These are phyloP conservation scores for Thunnus albacares DNA, from an alignment of 2,797 vertebrate species.

Conservation along the genomic window DNA sequence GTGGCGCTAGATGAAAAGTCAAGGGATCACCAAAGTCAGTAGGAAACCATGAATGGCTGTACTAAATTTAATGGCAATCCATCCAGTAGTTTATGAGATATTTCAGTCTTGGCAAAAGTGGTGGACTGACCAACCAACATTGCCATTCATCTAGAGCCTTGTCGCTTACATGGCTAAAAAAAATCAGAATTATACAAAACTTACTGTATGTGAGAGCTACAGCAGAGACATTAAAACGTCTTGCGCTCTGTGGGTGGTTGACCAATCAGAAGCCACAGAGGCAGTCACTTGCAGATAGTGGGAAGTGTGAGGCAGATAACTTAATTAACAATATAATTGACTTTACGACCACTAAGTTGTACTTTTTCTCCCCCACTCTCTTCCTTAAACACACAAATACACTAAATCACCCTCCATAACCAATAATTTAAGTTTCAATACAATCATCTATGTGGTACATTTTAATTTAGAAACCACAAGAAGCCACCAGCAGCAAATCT, in stretches of 20 bases:
- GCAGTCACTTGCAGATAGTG: neutral
- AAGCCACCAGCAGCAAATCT: neutral
- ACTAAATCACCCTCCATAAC: conserved; percentile 17
- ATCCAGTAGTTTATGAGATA: no score
- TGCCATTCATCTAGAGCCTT: neutral
- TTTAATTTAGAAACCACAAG: conserved; percentile 1
- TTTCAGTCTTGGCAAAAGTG: no score
- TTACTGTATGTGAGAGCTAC: neutral
- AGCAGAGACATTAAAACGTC: neutral
- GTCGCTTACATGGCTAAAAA: neutral
- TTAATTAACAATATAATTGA: conserved; percentile 2
- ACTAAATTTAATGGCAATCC: no score
- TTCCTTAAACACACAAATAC: neutral
- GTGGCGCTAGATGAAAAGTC: no score
- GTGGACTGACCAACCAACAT: neutral
- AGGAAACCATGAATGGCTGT: no score
- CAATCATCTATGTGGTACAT: neutral
- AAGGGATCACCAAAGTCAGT: no score
- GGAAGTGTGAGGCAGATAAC: neutral
- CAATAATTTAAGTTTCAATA: neutral
- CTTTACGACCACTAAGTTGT: neutral
- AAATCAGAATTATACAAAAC: neutral
- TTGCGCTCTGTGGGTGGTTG: neutral
- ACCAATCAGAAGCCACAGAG: conserved; percentile 21
- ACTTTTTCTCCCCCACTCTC: neutral